Base-by-base conservation (phyloP, 2,797 vertebrate species). In the Sebastes goodei region DNA sequence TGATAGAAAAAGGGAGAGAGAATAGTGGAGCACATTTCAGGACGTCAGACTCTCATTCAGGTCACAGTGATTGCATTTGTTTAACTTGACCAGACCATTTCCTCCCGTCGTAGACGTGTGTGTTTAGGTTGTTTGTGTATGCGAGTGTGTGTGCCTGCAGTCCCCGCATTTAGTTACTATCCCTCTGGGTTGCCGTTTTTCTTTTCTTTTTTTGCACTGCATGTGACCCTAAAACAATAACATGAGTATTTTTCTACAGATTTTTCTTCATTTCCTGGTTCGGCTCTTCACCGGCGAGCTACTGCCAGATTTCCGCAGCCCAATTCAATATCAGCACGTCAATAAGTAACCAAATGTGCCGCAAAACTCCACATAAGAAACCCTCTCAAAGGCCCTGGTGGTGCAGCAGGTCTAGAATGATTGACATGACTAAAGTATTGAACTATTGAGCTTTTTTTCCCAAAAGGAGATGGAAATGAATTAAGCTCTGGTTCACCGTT, bases 61-160 rank as follows among this genome's bases (percentile, higher is more conserved):
- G 76, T 85, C 86, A 78, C 75, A 62, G 56, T 83, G 80, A 86
- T 85, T 83, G 76, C 70, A 83, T 90, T 91, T 90, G 84, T 90
- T 86, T 86, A 70, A 83, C 88, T 86, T 84, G 78, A 65, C 68
- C 68, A 69, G 74, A 87, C 74, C 52, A 84, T 86, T 91, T 86
- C 78, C 67, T 80, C 49, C 69, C 56, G 67, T 71, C 10, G 9
- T 23, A 11, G 30, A 62, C 0, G 2, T 29, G 32, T 27, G 35
- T 67, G n/a, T 53, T 53, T 53, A 10, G 67, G 10, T 69, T 21
- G 23, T 53, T 9, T 72, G 64, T 62, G 33, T 76, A 38, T 56
- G 63, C 53, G 29, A 29, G 59, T 53, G 29, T 42, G 55, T 59
- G 27, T 68, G 21, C 11, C 21, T 35, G 35, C 32, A 21, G 17